These are phyloP conservation scores for Himalopsyche kuldschensis DNA, from an alignment of 2,888 invertebrate genomes.

Conservation along the genomic window DNA sequence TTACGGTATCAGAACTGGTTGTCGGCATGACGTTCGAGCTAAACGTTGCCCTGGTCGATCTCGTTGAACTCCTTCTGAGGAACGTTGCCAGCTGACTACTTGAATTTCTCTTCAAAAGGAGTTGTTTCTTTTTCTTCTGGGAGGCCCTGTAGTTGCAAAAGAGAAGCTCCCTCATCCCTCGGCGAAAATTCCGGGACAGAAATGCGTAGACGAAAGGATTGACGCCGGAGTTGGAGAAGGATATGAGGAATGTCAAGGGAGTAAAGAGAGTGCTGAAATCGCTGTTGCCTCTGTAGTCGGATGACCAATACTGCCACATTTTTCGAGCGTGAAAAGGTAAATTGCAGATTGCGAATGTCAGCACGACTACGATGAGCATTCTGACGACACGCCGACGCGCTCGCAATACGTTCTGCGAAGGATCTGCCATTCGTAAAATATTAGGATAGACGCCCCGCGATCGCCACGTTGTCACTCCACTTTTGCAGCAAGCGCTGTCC, in stretches of 20 bases:
- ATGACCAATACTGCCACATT: slow-evolving; percentile 84
- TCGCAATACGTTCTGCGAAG: slow-evolving; percentile 74
- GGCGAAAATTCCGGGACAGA: slow-evolving; percentile 77
- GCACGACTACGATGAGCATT: slow-evolving; percentile 85
- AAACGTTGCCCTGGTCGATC: slow-evolving; percentile 59
- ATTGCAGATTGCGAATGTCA: slow-evolving; percentile 87
- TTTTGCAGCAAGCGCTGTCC: neutral
- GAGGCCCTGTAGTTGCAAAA: slow-evolving; percentile 41
- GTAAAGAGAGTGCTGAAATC: slow-evolving; percentile 78
- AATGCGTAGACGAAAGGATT: slow-evolving; percentile 91
- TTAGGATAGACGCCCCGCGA: slow-evolving; percentile 52
- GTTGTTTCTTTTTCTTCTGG: slow-evolving; percentile 50
- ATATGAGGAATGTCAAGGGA: slow-evolving; percentile 82
- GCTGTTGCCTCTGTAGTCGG: slow-evolving; percentile 68
- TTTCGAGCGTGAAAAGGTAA: slow-evolving; percentile 87
- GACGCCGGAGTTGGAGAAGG: slow-evolving; percentile 88
- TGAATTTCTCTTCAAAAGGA: slow-evolving; percentile 46
- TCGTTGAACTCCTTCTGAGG: slow-evolving; percentile 54
- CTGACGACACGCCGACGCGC: slow-evolving; percentile 85
- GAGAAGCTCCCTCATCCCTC: slow-evolving; percentile 81
- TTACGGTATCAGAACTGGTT: slow-evolving; percentile 30
- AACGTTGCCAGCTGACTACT: slow-evolving; percentile 42
- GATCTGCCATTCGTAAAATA: slow-evolving; percentile 64
- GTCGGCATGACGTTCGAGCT: slow-evolving; percentile 42
- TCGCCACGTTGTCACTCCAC: slow-evolving; percentile 41